Conservation (phyloP, 2,888 invertebrate species). For the Clanis bilineata region DNA sequence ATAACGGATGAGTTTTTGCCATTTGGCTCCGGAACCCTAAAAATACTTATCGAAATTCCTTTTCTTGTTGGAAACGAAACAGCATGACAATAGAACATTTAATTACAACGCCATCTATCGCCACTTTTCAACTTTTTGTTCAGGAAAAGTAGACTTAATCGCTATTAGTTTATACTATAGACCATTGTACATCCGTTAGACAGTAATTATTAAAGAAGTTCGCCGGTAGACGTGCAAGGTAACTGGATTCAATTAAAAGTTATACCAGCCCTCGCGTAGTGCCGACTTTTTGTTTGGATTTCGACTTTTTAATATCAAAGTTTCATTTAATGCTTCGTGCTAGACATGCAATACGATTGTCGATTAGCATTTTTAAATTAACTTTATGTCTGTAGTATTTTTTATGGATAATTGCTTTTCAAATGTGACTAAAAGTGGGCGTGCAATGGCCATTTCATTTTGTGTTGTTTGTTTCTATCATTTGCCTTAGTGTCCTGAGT, state of each 20-base stretch:
- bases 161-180: slow-evolving; percentile 22
- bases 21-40: no score
- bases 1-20: no score
- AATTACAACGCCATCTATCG: background rate
- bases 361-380: slow-evolving; percentile 19
- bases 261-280: slow-evolving; percentile 35
- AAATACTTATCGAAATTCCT: no score
- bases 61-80: no score
- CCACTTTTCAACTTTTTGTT: background rate
- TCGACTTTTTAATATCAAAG: slow-evolving; percentile 42
- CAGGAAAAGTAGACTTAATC: slow-evolving; percentile 16
- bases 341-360: slow-evolving; percentile 16
- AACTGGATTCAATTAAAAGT: slow-evolving; percentile 73
- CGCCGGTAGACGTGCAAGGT: slow-evolving; percentile 55
- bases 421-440: background rate
- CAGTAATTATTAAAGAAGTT: slow-evolving; percentile 74
- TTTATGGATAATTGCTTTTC: background rate
- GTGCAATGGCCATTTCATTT: background rate
- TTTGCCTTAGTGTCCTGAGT: no score
- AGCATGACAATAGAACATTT: no score
- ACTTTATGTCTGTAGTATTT: background rate
- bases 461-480: background rate
- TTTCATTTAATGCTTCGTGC: slow-evolving; percentile 22
- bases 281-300: slow-evolving; percentile 47
- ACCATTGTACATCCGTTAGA: slow-evolving; percentile 34